These are phyloP conservation scores for Callorhinus ursinus DNA, from an alignment of 2,113 vertebrate species.

Conservation along the genomic window DNA sequence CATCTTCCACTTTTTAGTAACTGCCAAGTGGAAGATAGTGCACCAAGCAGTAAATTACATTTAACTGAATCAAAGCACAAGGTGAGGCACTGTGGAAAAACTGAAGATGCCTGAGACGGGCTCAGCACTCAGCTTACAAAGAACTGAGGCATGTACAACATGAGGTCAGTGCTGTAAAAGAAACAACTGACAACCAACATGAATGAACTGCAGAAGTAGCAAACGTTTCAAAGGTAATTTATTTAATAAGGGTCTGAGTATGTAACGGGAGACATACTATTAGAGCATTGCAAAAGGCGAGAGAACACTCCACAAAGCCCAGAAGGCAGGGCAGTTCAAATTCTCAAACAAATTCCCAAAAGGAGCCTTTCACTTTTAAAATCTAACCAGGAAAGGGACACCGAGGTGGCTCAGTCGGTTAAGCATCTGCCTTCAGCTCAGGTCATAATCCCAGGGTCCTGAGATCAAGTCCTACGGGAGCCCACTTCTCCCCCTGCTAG, in stretches of 20 bases:
- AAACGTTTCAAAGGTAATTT: background rate
- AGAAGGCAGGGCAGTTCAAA: background rate
- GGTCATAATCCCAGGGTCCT: no score
- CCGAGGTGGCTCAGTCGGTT: no score
- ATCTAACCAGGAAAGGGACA: background rate
- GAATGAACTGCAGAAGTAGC: background rate
- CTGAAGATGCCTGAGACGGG: background rate
- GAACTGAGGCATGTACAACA: background rate
- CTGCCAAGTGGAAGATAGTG: background rate
- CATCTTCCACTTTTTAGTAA: background rate
- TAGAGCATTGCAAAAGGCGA: background rate
- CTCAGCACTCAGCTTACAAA: background rate
- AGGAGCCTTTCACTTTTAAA: background rate
- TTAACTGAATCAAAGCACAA: background rate
- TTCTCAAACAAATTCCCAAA: conserved; percentile 28
- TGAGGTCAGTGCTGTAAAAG: background rate
- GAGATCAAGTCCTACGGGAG: no score
- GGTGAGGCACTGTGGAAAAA: background rate
- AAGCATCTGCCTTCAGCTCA: no score
- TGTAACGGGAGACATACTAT: background rate
- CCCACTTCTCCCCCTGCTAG: no score
- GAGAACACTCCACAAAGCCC: background rate
- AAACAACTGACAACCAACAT: background rate
- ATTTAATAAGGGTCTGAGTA: background rate
- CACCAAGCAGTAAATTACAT: background rate